A percentile compares a stretch with the other conserved stretches of the same genome.
Evolutionary conservation across 2,888 invertebrate species (phyloP).

Genomic region (Dioctria rufipes): DNA sequence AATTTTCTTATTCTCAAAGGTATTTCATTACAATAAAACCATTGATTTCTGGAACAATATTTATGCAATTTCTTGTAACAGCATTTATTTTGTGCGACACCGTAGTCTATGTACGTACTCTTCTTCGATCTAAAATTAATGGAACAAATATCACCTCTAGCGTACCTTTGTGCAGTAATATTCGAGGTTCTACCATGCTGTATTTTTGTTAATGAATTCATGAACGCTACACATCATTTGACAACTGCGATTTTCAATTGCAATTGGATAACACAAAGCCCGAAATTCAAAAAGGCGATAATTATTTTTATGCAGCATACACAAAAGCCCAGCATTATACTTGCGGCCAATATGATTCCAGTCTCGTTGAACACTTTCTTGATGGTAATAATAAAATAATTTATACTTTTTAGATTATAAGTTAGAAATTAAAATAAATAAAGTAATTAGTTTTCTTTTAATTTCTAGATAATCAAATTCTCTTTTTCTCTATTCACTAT

Average conservation of each 20-base stretch:
- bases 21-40: not conserved
- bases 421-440: too few relatives aligned
- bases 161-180: not conserved
- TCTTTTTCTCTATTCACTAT: not conserved
- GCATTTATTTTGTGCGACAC: not conserved
- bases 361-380: not conserved
- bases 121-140: not conserved
- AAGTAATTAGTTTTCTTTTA: not conserved
- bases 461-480: not conserved
- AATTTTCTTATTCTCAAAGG: not conserved
- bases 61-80: not conserved
- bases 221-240: not conserved
- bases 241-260: slow-evolving; percentile 10
- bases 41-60: not conserved
- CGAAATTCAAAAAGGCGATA: slow-evolving; percentile 52
- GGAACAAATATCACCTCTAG: not conserved
- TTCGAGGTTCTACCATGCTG: not conserved
- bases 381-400: not conserved
- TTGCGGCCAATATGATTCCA: not conserved
- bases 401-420: too few relatives aligned
- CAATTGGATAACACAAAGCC: not conserved
- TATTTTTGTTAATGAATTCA: not conserved
- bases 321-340: not conserved
- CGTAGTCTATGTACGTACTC: not conserved
- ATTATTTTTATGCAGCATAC: slow-evolving; percentile 8